Conservation (phyloP, 2,888 invertebrate genomes). For the Congeria kusceri region DNA sequence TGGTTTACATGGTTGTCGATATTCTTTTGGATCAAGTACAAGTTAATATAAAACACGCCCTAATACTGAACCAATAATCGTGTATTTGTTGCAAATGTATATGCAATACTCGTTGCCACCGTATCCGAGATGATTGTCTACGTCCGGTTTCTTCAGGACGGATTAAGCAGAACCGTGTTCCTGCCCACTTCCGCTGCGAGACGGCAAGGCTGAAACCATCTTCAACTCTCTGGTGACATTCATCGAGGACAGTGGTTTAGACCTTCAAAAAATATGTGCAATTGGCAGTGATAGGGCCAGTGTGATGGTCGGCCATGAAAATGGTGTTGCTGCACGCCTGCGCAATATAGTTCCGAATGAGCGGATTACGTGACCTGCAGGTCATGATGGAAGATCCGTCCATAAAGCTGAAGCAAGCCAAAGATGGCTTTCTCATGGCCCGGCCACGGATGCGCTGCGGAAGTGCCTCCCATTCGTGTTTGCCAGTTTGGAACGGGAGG, state of each 20-base stretch:
- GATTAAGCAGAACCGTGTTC: neutral
- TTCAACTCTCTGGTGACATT: neutral
- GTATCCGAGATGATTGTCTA: neutral
- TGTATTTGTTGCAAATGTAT: no score
- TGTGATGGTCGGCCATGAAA: neutral
- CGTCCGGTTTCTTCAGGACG: neutral
- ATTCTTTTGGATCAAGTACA: no score
- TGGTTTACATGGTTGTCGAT: no score
- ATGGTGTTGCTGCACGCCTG: constrained; percentile 13
- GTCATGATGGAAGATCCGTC: constrained; percentile 15
- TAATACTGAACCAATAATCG: no score
- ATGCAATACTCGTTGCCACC: neutral
- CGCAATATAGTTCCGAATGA: neutral
- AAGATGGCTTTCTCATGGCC: constrained; percentile 53
- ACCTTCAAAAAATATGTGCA: neutral
- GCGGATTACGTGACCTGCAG: neutral
- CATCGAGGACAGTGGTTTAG: neutral
- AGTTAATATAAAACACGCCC: no score
- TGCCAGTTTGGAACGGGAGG: constrained; percentile 48
- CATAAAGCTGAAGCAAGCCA: constrained; percentile 26
- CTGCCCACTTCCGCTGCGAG: neutral
- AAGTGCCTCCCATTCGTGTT: constrained; percentile 39
- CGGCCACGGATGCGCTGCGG: constrained; percentile 22
- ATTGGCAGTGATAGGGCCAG: neutral
- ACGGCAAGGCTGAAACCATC: neutral